These are phyloP conservation scores for Calliphora vicina DNA, from an alignment of 1,140 invertebrate species.

Conservation along the genomic window DNA sequence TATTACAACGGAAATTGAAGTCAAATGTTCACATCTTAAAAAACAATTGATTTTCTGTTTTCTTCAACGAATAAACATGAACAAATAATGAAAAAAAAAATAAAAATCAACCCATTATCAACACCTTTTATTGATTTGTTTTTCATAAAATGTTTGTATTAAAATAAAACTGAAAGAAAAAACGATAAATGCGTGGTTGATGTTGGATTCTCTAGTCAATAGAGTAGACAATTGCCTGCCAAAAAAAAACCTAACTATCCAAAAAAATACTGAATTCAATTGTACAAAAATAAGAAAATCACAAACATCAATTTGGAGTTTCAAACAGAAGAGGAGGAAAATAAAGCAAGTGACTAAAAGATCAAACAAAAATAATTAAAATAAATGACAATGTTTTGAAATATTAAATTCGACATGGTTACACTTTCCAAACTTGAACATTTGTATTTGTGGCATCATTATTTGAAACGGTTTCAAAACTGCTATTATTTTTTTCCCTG, in stretches of 20 bases:
- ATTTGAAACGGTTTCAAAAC: too few species aligned
- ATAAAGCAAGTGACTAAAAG: too few species aligned
- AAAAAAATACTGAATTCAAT: not conserved
- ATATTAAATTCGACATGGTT: too few species aligned
- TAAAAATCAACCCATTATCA: not conserved
- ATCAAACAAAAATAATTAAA: too few species aligned
- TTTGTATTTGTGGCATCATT: too few species aligned
- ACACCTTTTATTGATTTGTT: conserved; percentile 16
- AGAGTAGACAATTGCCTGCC: not conserved
- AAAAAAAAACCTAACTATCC: too few species aligned
- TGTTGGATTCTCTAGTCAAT: not conserved
- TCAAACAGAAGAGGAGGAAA: too few species aligned
- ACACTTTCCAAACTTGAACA: too few species aligned
- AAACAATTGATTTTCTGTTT: not conserved
- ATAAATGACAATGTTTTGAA: too few species aligned
- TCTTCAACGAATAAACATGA: not conserved
- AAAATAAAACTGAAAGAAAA: not conserved
- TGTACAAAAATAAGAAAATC: not conserved
- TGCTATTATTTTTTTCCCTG: not conserved
- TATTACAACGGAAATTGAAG: conserved; percentile 13
- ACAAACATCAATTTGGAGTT: not conserved
- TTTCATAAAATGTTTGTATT: conserved; percentile 3
- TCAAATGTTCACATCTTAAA: conserved; percentile 4
- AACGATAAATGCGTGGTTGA: not conserved
- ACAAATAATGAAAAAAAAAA: conserved; percentile 6